Percentiles rank a stretch among this genome's conserved stretches.
phyloP scores from a whole-genome alignment of 1,140 invertebrate species.

The Philopotamus ludificatus region DNA sequence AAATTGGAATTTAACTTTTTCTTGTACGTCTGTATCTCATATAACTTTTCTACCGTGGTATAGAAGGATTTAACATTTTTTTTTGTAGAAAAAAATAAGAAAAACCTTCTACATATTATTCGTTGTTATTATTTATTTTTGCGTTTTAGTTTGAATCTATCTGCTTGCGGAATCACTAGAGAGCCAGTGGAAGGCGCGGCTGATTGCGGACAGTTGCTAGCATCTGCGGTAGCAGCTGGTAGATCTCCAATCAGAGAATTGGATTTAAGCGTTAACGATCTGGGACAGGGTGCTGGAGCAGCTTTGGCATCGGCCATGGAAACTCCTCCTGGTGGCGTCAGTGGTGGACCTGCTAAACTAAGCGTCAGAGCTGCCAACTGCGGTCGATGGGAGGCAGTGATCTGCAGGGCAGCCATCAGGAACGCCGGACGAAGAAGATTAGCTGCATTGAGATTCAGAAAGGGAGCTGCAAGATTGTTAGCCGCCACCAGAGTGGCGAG shows the following conservation, averaged over 20 bases:
- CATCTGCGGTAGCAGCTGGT: conserved; percentile 36
- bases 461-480: conserved; percentile 29
- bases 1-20: too few species aligned
- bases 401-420: conserved; percentile 28
- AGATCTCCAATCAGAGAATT: conserved; percentile 33
- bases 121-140: too few species aligned
- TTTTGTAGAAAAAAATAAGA: too few species aligned
- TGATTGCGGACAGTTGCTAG: conserved; percentile 30
- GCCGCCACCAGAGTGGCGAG: conserved; percentile 33
- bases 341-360: conserved; percentile 30
- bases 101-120: too few species aligned
- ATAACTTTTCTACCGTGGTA: too few species aligned
- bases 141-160: conserved; percentile 32
- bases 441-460: conserved; percentile 29
- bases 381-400: conserved; percentile 31
- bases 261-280: conserved; percentile 37
- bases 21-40: too few species aligned
- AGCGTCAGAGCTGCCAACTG: conserved; percentile 27
- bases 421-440: conserved; percentile 26
- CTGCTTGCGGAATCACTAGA: conserved; percentile 30
- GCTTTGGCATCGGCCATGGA: conserved; percentile 30
- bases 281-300: conserved; percentile 36
- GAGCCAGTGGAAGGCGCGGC: conserved; percentile 26
- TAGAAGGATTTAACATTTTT: too few species aligned
- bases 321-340: conserved; percentile 21